Conservation (phyloP, 2,113 vertebrate genomes). For the Scomber scombrus region DNA sequence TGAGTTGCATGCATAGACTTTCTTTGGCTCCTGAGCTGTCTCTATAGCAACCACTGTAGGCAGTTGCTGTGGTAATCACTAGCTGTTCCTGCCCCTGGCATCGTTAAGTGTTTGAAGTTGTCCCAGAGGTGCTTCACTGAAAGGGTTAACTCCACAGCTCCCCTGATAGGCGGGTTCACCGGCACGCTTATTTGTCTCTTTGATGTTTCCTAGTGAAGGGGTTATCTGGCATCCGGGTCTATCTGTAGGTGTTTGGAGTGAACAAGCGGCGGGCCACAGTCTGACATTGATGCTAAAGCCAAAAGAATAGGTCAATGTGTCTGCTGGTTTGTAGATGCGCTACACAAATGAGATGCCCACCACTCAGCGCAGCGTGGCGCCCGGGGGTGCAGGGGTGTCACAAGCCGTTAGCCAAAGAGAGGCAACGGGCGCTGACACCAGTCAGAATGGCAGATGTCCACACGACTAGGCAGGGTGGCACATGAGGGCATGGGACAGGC, state of each 20-base stretch:
- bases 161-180: conserved; percentile 56
- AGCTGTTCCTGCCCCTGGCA: conserved; percentile 75
- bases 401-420: conserved; percentile 74
- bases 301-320: conserved; percentile 87
- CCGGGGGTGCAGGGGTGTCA: conserved; percentile 74
- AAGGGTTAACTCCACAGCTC: conserved; percentile 76
- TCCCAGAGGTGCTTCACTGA: conserved; percentile 74
- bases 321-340: conserved; percentile 75
- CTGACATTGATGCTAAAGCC: conserved; percentile 85
- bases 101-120: conserved; percentile 79
- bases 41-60: conserved; percentile 85
- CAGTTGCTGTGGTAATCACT: conserved; percentile 78
- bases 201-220: conserved; percentile 71
- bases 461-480: conserved; percentile 79
- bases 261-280: conserved; percentile 46
- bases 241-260: conserved; percentile 72
- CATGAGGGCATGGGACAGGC: conserved; percentile 72
- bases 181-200: conserved; percentile 76
- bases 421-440: conserved; percentile 76
- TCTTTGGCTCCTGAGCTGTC: conserved; percentile 79
- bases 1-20: conserved; percentile 62
- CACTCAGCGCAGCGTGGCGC: conserved; percentile 61
- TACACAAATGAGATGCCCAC: conserved; percentile 76
- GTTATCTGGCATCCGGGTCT: conserved; percentile 65
- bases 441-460: conserved; percentile 87